A percentile compares a stretch with the other conserved stretches of the same genome.
These are phyloP conservation scores for Hippocampus mohnikei DNA, from an alignment of 2,113 vertebrate species.

Conservation along the genomic window DNA sequence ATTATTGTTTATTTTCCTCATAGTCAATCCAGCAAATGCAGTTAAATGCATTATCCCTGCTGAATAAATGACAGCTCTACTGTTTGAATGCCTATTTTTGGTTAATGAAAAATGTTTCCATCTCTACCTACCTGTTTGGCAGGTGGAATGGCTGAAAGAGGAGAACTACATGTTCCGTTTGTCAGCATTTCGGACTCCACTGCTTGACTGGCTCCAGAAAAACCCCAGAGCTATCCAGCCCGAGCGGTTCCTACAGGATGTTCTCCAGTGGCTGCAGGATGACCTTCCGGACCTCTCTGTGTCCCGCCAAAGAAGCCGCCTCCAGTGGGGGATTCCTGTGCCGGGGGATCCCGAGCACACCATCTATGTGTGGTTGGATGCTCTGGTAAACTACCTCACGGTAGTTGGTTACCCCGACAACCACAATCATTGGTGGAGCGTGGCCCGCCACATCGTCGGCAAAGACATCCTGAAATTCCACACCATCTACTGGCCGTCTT, in stretches of 20 bases:
- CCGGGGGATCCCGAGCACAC: slow-evolving; percentile 83
- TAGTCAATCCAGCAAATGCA: too few species aligned
- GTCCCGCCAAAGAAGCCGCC: slow-evolving; percentile 82
- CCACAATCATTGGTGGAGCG: slow-evolving; percentile 76
- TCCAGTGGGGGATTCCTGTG: slow-evolving; percentile 91
- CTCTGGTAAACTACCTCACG: slow-evolving; percentile 91
- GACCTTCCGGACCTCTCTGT: slow-evolving; percentile 88
- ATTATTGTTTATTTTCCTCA: too few species aligned
- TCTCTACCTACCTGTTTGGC: neutral
- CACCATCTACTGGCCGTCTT: slow-evolving; percentile 90
- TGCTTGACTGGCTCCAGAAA: slow-evolving; percentile 78
- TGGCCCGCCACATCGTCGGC: slow-evolving; percentile 80
- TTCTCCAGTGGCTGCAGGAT: slow-evolving; percentile 81
- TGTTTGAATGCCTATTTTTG: neutral
- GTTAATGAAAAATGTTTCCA: neutral
- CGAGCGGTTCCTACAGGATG: slow-evolving; percentile 72
- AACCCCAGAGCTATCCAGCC: slow-evolving; percentile 76
- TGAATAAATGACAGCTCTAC: neutral
- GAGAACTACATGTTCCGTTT: slow-evolving; percentile 95
- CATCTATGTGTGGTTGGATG: slow-evolving; percentile 95
- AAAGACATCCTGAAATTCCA: slow-evolving; percentile 98
- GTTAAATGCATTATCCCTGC: neutral
- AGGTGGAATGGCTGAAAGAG: slow-evolving; percentile 93
- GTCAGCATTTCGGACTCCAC: slow-evolving; percentile 73
- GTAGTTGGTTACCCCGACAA: slow-evolving; percentile 81